A percentile compares a stretch with the other conserved stretches of the same genome.
These are phyloP conservation scores for Clarias magur DNA, from an alignment of 2,113 vertebrate genomes.

Conservation along the genomic window DNA sequence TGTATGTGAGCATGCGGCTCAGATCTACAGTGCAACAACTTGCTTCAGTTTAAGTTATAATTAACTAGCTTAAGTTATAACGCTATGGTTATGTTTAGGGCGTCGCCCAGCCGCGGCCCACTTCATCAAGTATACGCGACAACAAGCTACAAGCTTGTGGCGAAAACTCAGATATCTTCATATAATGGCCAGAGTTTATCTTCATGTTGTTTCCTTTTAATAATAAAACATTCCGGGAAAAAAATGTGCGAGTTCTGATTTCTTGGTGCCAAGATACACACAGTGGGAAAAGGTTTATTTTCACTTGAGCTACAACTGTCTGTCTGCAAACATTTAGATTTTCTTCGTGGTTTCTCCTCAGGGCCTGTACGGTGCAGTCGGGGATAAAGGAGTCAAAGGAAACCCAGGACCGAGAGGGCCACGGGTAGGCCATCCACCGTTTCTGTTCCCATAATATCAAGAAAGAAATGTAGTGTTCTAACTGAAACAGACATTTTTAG, in stretches of 20 bases:
- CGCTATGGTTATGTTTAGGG: no score
- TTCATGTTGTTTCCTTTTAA: no score
- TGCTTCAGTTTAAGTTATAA: no score
- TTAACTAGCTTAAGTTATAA: no score
- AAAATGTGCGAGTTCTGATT: neutral
- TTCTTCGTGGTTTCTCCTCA: slow-evolving; percentile 3
- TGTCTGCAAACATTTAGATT: neutral
- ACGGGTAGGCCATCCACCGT: neutral
- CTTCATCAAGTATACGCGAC: no score
- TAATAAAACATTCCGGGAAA: no score
- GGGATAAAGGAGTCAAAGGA: slow-evolving; percentile 38
- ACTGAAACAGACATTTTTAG: neutral
- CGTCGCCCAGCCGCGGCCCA: no score
- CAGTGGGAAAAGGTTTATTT: neutral
- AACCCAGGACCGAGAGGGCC: slow-evolving; percentile 22
- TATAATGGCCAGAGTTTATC: no score
- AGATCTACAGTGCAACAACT: no score
- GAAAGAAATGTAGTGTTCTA: neutral
- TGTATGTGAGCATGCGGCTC: no score
- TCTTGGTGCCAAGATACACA: neutral
- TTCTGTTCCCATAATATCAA: neutral
- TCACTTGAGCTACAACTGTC: neutral
- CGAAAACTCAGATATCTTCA: no score
- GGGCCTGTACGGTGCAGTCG: slow-evolving; percentile 35
- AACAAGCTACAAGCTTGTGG: no score